Base-by-base conservation (phyloP, 2,797 vertebrate genomes). In the Orientallactaga sibirica region DNA sequence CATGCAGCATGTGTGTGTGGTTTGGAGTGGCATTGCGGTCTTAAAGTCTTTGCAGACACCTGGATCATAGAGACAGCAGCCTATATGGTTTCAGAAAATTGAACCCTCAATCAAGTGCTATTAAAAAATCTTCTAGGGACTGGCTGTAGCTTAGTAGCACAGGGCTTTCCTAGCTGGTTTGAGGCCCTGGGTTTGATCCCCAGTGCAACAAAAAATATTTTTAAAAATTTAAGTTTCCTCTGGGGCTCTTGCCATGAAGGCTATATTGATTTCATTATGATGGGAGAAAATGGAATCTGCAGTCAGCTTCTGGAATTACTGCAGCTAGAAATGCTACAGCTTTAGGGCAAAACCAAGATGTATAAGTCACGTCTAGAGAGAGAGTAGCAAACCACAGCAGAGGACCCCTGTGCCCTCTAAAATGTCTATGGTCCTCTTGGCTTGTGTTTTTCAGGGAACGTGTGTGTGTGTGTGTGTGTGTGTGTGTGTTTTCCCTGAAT, bases 301-400 rank as follows among this genome's bases (percentile, higher is more conserved):
- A 58, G 67, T 92, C 33, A 89, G 37, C 61, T 80, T 86, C 80
- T 55, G n/a, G 92, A 88, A 70, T 70, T 82, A 55, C 86, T 79
- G 22, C 12, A 64, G 29, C 29, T 82, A 33, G 68, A 73, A 81
- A 73, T 33, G 62, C 19, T 22, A n/a, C 25, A 89, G 64, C 16
- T 87, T 93, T 58, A 29, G 61, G 11, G 27, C 66, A n/a, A 5
- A 25, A 25, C 43, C 19, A 84, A 61, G 66, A 88, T 22, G 86
- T 88, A 0, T 33, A 95, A 86, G 27, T 78, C n/a, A 24, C 41
- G 62, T 48, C 55, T 93, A 2, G 75, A 48, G 58, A 61, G 61
- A 48, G 58, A 61, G 61, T 7, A 12, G 68, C 62, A 73, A 68
- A 55, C 0, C 16, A n/a, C 14, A 74, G 22, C 58, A 73, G 67